phyloP scores from a whole-genome alignment of 2,888 invertebrate species.

The Panorpa germanica region DNA sequence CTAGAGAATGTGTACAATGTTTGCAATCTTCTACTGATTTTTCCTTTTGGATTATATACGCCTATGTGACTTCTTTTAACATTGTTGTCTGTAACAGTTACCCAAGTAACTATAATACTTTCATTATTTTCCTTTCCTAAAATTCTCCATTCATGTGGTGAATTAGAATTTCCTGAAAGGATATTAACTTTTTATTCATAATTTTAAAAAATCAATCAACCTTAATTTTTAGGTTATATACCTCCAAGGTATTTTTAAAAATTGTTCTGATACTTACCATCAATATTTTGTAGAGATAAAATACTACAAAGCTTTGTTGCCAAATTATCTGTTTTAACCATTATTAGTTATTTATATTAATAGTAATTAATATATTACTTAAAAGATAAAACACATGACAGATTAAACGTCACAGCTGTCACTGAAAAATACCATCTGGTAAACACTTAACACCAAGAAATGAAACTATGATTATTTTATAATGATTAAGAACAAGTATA shows the following conservation, averaged over 20 bases:
- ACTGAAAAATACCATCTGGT: too few relatives aligned
- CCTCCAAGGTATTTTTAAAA: slow-evolving; percentile 1
- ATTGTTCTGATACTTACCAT: slow-evolving; percentile 16
- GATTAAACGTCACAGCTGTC: too few relatives aligned
- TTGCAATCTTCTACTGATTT: slow-evolving; percentile 33
- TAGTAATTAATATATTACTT: too few relatives aligned
- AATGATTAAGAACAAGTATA: too few relatives aligned
- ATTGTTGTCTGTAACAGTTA: slow-evolving; percentile 22
- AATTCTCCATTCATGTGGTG: slow-evolving; percentile 59
- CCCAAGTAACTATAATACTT: slow-evolving; percentile 51
- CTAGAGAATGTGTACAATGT: slow-evolving; percentile 41
- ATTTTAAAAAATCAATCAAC: slow-evolving; percentile 1
- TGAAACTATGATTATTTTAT: too few relatives aligned
- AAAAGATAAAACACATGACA: too few relatives aligned
- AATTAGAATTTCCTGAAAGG: slow-evolving; percentile 23
- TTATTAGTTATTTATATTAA: too few relatives aligned
- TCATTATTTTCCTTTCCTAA: slow-evolving; percentile 68
- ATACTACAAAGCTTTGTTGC: slow-evolving; percentile 25
- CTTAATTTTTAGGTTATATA: too few relatives aligned
- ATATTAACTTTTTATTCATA: background rate
- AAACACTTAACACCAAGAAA: too few relatives aligned
- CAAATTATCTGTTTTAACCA: slow-evolving; percentile 22
- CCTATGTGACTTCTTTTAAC: slow-evolving; percentile 30
- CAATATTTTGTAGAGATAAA: slow-evolving; percentile 20
- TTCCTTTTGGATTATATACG: slow-evolving; percentile 37